Conservation (phyloP, 2,113 vertebrate genomes). For the Dasyprocta punctata region DNA sequence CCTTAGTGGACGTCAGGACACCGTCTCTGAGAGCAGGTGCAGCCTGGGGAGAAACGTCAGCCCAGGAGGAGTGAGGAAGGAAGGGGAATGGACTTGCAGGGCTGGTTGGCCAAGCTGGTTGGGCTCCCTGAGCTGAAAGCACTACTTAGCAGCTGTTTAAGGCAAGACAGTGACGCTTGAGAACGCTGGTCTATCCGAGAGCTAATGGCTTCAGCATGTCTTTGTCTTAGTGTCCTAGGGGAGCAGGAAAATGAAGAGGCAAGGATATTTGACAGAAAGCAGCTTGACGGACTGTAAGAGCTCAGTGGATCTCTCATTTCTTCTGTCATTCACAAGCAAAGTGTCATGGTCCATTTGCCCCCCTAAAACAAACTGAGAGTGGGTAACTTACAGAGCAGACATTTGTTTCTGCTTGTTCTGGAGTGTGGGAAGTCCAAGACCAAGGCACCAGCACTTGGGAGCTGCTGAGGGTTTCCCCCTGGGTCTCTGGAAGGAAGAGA, state of each 20-base stretch:
- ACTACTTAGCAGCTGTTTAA: background rate
- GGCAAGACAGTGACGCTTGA: background rate
- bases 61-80: background rate
- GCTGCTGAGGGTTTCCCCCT: background rate
- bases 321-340: background rate
- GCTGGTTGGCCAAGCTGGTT: no score
- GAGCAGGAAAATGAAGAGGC: background rate
- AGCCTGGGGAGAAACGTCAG: background rate
- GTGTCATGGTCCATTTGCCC: background rate
- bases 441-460: accelerated
- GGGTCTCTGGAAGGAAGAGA: background rate
- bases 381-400: background rate
- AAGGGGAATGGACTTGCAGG: background rate
- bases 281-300: background rate
- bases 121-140: background rate
- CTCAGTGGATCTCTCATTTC: background rate
- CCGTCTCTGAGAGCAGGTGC: background rate
- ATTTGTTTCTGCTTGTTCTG: background rate
- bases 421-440: no score
- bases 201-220: background rate
- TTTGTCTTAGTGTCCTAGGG: background rate
- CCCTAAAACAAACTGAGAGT: background rate
- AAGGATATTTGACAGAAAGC: background rate
- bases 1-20: no score
- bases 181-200: background rate